Evolutionary conservation across 2,797 vertebrate species (phyloP).

Genomic region (Phalloptychus januarius): DNA sequence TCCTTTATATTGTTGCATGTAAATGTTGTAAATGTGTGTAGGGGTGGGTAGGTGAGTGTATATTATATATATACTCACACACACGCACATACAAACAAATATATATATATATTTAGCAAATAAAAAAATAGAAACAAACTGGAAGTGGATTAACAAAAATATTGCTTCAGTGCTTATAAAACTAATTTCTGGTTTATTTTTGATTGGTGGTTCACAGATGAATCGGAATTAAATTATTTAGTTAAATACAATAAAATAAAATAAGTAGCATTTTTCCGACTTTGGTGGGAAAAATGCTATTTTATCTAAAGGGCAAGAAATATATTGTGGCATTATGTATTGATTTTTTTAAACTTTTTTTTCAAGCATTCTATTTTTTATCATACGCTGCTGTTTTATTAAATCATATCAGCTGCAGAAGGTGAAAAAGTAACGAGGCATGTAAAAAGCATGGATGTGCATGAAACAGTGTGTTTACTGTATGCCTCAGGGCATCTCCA

Average conservation of each 20-base stretch:
- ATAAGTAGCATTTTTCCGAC: not conserved
- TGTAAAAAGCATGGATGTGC: not conserved
- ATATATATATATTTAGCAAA: too few relatives aligned
- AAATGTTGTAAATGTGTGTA: too few relatives aligned
- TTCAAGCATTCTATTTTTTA: too few relatives aligned
- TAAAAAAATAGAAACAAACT: not conserved
- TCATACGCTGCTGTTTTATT: not conserved
- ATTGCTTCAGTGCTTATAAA: not conserved
- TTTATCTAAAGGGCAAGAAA: not conserved
- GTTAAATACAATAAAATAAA: not conserved
- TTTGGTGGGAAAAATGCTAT: not conserved
- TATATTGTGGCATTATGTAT: not conserved
- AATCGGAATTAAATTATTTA: not conserved
- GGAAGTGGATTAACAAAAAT: not conserved
- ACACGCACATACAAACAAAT: too few relatives aligned
- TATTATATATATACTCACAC: too few relatives aligned
- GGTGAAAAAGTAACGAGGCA: constrained; percentile 19
- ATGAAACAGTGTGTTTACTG: constrained; percentile 15
- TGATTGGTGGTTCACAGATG: not conserved
- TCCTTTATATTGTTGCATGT: too few relatives aligned
- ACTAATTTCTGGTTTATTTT: not conserved
- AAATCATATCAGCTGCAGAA: constrained; percentile 32
- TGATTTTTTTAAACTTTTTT: too few relatives aligned
- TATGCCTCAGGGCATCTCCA: not conserved
- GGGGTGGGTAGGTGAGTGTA: not conserved